These are phyloP conservation scores for Coptotermes formosanus DNA, from an alignment of 1,140 invertebrate species.

Conservation along the genomic window DNA sequence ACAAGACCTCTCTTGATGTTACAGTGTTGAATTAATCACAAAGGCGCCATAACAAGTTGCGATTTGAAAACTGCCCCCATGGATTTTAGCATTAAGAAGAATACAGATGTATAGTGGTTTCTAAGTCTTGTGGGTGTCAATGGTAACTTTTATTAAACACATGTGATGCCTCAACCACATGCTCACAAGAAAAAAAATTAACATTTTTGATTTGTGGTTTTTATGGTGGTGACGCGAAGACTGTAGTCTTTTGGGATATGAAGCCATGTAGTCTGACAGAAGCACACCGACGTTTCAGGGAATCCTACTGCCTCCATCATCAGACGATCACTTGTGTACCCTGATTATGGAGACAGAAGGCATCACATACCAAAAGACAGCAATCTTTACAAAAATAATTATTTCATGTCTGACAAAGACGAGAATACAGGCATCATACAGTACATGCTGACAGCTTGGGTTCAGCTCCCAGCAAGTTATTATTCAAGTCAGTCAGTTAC, in stretches of 20 bases:
- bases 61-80: conserved; percentile 20
- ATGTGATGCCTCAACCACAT: conserved; percentile 13
- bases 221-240: too few relatives aligned
- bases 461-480: conserved; percentile 19
- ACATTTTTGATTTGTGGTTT: background rate
- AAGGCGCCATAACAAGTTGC: background rate
- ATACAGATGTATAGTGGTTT: background rate
- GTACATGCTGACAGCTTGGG: background rate
- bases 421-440: conserved; percentile 16
- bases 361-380: too few relatives aligned
- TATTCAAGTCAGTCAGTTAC: background rate
- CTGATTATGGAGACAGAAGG: too few relatives aligned
- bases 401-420: background rate
- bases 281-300: too few relatives aligned
- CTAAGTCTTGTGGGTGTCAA: background rate
- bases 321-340: too few relatives aligned
- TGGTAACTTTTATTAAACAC: background rate
- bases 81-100: background rate
- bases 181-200: background rate
- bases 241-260: too few relatives aligned
- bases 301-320: too few relatives aligned
- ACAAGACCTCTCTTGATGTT: background rate
- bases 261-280: too few relatives aligned
- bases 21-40: background rate
- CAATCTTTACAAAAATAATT: background rate